Percentiles rank a stretch among this genome's conserved stretches.
phyloP scores from a whole-genome alignment of 2,888 invertebrate species.

The Furcula furcula region DNA sequence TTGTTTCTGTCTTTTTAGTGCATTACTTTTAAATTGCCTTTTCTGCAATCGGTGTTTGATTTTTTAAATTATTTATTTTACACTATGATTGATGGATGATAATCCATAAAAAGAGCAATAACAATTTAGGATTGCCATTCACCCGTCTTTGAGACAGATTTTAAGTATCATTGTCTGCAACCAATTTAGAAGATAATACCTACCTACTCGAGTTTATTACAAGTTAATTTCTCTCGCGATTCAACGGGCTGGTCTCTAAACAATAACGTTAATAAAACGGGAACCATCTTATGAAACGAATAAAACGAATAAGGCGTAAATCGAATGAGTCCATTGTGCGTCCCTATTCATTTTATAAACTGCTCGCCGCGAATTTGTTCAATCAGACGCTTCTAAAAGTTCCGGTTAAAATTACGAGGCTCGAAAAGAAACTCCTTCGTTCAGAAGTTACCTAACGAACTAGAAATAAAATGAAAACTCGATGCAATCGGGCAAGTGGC shows the following conservation, averaged over 20 bases:
- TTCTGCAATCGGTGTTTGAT: too few relatives aligned
- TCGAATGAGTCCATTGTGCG: slow-evolving; percentile 61
- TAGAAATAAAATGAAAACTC: slow-evolving; percentile 50
- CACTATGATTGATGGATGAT: too few relatives aligned
- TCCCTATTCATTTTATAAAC: slow-evolving; percentile 55
- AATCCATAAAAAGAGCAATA: background rate
- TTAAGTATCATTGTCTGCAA: slow-evolving; percentile 9
- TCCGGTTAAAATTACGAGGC: slow-evolving; percentile 57
- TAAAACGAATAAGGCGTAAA: slow-evolving; percentile 51
- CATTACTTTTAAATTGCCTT: too few relatives aligned
- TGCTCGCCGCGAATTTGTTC: slow-evolving; percentile 52
- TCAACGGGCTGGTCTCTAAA: slow-evolving; percentile 33
- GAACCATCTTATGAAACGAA: slow-evolving; percentile 38
- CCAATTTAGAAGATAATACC: slow-evolving; percentile 31
- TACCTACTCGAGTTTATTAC: slow-evolving; percentile 26
- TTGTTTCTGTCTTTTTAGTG: too few relatives aligned
- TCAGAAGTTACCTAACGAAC: slow-evolving; percentile 49
- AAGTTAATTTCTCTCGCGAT: slow-evolving; percentile 28
- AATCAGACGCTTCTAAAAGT: slow-evolving; percentile 46
- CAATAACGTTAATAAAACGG: slow-evolving; percentile 47
- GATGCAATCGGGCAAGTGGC: slow-evolving; percentile 35
- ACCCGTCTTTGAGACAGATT: background rate
- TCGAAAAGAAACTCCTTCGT: slow-evolving; percentile 47
- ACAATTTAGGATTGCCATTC: background rate
- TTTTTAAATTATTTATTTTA: too few relatives aligned